Conservation (phyloP, 1,140 invertebrate species). For the Drosophila bifasciata region DNA sequence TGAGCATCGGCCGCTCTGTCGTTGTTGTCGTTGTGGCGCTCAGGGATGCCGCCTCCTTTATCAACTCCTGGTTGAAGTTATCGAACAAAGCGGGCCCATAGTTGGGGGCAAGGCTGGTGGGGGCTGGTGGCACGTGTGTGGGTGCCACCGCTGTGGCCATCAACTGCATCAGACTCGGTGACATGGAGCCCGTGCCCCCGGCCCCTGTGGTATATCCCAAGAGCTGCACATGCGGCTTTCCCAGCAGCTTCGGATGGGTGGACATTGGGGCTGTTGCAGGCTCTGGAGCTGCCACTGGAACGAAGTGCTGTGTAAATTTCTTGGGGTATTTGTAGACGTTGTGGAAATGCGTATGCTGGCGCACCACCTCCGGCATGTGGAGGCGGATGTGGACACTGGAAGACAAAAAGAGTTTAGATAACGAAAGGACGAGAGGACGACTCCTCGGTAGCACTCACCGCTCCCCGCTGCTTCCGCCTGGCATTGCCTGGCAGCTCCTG, state of each 20-base stretch:
- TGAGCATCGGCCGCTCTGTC: constrained; percentile 29
- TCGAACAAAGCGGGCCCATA: constrained; percentile 65
- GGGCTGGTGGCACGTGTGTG: constrained; percentile 32
- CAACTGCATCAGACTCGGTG: constrained; percentile 62
- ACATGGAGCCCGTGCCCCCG: constrained; percentile 46
- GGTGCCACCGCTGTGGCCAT: constrained; percentile 49
- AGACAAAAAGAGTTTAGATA: neutral
- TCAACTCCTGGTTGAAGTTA: constrained; percentile 41
- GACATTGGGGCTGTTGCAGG: constrained; percentile 9
- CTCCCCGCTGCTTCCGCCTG: constrained; percentile 53
- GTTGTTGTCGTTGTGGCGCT: constrained; percentile 29
- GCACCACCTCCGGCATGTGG: constrained; percentile 75
- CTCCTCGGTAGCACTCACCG: constrained; percentile 32
- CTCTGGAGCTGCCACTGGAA: neutral
- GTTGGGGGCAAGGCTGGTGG: constrained; percentile 50
- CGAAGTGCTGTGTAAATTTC: constrained; percentile 29
- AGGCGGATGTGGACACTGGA: constrained; percentile 74
- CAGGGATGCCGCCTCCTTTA: constrained; percentile 2
- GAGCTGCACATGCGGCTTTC: constrained; percentile 67
- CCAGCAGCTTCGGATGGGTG: constrained; percentile 14
- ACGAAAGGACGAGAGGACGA: neutral
- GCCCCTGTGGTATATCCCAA: constrained; percentile 70
- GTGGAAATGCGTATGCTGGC: constrained; percentile 68
- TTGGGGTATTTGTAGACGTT: constrained; percentile 63
- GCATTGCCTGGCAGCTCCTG: constrained; percentile 8